Percentiles rank a stretch among this genome's conserved stretches.
Conservation (phyloP, 2,113 vertebrate species). For the Phycodurus eques region DNA sequence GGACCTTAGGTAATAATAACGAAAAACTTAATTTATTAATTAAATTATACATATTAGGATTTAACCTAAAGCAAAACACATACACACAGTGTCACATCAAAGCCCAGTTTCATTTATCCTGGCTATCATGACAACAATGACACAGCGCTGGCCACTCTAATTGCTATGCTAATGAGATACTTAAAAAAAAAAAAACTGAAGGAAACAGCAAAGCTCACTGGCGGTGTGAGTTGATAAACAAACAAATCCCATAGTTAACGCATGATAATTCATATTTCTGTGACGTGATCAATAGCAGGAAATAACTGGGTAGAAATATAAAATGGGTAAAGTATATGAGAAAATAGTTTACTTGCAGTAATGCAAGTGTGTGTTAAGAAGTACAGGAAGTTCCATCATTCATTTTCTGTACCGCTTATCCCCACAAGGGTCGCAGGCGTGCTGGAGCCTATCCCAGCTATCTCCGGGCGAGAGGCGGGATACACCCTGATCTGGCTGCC, state of each 20-base stretch:
- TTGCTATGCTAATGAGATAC: slow-evolving; percentile 18
- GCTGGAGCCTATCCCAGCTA: too few species aligned
- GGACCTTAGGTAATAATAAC: not conserved
- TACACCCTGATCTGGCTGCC: too few species aligned
- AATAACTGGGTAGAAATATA: not conserved
- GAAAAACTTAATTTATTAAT: not conserved
- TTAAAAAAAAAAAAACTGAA: slow-evolving; percentile 8
- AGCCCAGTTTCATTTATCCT: slow-evolving; percentile 2
- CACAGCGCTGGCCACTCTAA: slow-evolving; percentile 1
- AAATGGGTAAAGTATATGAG: not conserved
- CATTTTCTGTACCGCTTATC: too few species aligned
- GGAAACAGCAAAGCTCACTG: not conserved
- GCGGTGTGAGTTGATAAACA: not conserved
- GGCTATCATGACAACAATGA: slow-evolving; percentile 10
- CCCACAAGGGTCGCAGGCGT: too few species aligned
- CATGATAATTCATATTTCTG: not conserved
- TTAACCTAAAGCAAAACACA: not conserved
- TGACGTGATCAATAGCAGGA: not conserved
- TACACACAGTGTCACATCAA: slow-evolving; percentile 9
- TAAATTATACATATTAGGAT: not conserved
- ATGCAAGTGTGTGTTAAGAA: not conserved
- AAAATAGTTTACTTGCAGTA: not conserved
- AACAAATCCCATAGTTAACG: not conserved
- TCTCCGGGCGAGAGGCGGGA: too few species aligned
- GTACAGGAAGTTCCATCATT: not conserved